Evolutionary conservation across 2,888 invertebrate genomes (phyloP), one percentile per base, ranked within the genome.

Genomic region (Frankliniella intonsa): DNA sequence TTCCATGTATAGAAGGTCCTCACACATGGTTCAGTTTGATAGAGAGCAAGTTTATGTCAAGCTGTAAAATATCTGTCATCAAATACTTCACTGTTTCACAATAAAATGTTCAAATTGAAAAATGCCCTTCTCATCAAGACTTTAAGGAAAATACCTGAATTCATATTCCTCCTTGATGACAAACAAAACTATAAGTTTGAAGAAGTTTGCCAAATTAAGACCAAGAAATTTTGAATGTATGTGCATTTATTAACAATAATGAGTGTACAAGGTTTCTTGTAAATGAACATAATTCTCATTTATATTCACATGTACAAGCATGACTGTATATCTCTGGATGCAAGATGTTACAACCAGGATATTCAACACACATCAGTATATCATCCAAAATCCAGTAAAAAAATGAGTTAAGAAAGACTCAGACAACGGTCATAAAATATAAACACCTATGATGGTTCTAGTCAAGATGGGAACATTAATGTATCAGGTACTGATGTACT

Each of bases 401-500:
- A 76, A 76, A 76, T 76, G 69, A 76, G 69, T 76, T 25, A 76
- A 76, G 69, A 76, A 76, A 76, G 69, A 76, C 69, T 76, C 69
- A 76, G 25, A 76, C 69, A 76, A 22, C 69, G 69, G 69, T 76
- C 69, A 76, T 76, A 76, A 76, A 76, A 76, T 76, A 76, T 76
- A 76, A 62, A 76, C 69, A 76, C 22, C 69, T 76, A 76, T 22
- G 25, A 25, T 76, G 69, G 69, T 76, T 76, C 69, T 76, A 76
- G n/a, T 69, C 25, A 25, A 76, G 69, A 22, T 76, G 25, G 69
- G 69, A 76, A 76, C 69, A 76, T 76, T 25, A 76, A 76, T 25
- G 69, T 76, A 76, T 76, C 69, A 76, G 69, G 69, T 76, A 76
- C 69, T 76, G n/a, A 76, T 76, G 69, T 76, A 76, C 69, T 76